Conservation (phyloP, 2,888 invertebrate genomes). For the Sceliomorpha sp. region DNA sequence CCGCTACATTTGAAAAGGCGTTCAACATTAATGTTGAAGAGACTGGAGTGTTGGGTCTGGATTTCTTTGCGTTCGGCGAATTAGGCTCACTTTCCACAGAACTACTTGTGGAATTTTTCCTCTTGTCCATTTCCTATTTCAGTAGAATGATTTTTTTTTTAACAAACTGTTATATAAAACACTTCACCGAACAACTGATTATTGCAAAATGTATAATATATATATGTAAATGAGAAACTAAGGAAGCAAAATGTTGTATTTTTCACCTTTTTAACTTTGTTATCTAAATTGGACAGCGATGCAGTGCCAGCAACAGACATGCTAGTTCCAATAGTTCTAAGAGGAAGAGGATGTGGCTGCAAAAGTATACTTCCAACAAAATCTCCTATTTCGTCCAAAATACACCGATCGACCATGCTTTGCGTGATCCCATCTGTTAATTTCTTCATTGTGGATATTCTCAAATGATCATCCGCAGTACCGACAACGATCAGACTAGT, state of each 20-base stretch:
- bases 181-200: no score
- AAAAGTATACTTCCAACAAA: constrained; percentile 84
- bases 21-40: constrained; percentile 42
- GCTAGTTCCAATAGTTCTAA: constrained; percentile 68
- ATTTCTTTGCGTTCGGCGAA: constrained; percentile 80
- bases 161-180: no score
- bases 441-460: constrained; percentile 86
- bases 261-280: constrained; percentile 53
- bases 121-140: constrained; percentile 76
- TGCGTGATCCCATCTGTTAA: constrained; percentile 89
- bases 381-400: constrained; percentile 86
- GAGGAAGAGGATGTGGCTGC: constrained; percentile 83
- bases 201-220: no score
- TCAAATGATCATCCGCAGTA: constrained; percentile 88
- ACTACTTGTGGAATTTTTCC: constrained; percentile 82
- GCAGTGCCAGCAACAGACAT: constrained; percentile 18
- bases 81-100: constrained; percentile 81
- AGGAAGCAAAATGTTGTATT: no score
- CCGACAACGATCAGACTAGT: constrained; percentile 89
- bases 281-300: constrained; percentile 44
- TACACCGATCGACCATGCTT: constrained; percentile 88
- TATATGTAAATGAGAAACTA: no score
- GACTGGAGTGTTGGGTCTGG: constrained; percentile 72
- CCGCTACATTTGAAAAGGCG: constrained; percentile 18
- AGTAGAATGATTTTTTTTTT: no score